Base-by-base conservation (phyloP, 2,797 vertebrate genomes). In the Enteromius treurensis region DNA sequence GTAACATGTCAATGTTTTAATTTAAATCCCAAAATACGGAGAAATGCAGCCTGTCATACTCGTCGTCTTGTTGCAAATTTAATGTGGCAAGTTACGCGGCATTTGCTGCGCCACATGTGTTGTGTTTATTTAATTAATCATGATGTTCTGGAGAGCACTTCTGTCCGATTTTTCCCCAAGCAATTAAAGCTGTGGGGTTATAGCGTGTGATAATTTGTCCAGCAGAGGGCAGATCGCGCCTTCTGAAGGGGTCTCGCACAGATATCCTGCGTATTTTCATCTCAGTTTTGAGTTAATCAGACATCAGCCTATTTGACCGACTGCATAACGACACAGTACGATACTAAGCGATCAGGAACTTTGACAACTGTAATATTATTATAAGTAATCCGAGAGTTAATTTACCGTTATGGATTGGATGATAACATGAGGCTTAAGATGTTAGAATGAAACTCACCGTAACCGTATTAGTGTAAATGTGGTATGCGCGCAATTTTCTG, bases 141-240 rank as follows among this genome's bases (percentile, higher is more conserved):
- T 17, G 49, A 32, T 53, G 15, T 64, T 65, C 21, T 64, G 42
- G 29, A 53, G 47, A 32, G 34, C 32, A 65, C 60, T 64, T 64
- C 70, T 37, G 26, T 62, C 42, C 45, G 60, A 40, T 40, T 14
- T 75, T 53, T 67, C 32, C 2, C 10, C 29, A 40, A 11, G 60
- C n/a, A 53, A 53, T 58, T 69, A 34, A 17, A 45, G 7, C 19
- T 34, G 1, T 5, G 53, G 14, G 37, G 51, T 40, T 23, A 17
- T 4, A 3, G 1, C 19, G 14, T 45, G 26, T 60, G 32, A 8
- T 5, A 2, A 5, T 47, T 58, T 23, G 42, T 55, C 83, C 87
- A 88, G 87, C 77, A 88, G 87, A 64, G 84, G 87, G 83, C 83
- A 76, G 80, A 53, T 88, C 26, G 53, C 34, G 34, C 85, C 85